Percentiles rank a stretch among this genome's conserved stretches.
These are phyloP conservation scores for Morus bassanus DNA, from an alignment of 2,797 vertebrate genomes.

Conservation along the genomic window DNA sequence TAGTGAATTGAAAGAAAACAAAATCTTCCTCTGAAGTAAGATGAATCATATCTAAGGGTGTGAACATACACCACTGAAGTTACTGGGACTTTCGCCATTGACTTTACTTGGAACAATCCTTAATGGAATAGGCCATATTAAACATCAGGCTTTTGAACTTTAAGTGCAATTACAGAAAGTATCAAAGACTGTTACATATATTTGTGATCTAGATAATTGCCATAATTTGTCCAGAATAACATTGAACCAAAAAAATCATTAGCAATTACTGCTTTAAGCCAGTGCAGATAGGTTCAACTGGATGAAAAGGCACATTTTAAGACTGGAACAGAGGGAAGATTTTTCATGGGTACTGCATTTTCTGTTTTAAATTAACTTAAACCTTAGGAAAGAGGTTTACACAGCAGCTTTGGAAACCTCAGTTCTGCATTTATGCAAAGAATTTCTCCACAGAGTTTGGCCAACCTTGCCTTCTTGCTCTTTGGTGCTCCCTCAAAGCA, in stretches of 20 bases:
- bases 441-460: background rate
- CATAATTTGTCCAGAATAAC: conserved; percentile 29
- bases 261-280: background rate
- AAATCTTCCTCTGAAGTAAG: background rate
- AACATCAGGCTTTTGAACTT: conserved; percentile 23
- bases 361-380: background rate
- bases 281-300: background rate
- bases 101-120: background rate
- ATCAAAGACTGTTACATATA: background rate
- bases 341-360: background rate
- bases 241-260: background rate
- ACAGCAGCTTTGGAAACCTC: background rate
- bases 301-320: conserved; percentile 6
- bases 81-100: background rate
- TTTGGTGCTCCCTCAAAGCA: background rate
- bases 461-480: background rate
- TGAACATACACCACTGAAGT: background rate
- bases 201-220: conserved; percentile 46
- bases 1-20: conserved; percentile 46
- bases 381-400: background rate
- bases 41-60: background rate
- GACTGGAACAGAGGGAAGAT: background rate
- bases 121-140: background rate
- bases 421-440: background rate
- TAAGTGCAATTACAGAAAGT: background rate